A percentile compares a stretch with the other conserved stretches of the same genome.
Conservation (phyloP, 2,113 vertebrate species). For the Phrynocephalus versicolor region DNA sequence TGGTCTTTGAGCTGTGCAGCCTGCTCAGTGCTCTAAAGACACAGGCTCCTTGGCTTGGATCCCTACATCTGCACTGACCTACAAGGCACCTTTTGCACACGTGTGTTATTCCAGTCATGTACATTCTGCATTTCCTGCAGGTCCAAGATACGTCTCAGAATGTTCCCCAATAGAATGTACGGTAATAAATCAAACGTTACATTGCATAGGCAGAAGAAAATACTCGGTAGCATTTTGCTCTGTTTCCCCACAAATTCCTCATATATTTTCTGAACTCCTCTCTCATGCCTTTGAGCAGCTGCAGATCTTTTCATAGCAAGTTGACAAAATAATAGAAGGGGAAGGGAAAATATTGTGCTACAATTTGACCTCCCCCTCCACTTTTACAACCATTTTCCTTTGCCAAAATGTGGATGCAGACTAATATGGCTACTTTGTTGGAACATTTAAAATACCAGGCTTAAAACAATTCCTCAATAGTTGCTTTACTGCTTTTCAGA, state of each 20-base stretch:
- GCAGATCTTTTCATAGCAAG: not conserved
- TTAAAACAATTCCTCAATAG: not conserved
- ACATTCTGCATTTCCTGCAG: not conserved
- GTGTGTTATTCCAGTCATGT: not conserved
- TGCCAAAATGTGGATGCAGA: too few species aligned
- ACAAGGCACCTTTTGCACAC: not conserved
- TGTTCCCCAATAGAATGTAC: not conserved
- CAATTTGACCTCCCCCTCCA: too few species aligned
- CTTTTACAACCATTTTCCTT: too few species aligned
- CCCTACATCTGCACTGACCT: not conserved
- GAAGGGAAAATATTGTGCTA: too few species aligned
- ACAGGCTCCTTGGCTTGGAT: not conserved
- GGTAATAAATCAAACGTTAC: not conserved
- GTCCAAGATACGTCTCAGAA: not conserved
- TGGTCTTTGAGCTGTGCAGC: not conserved
- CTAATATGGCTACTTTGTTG: too few species aligned
- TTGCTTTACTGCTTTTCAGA: not conserved
- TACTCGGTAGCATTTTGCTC: not conserved
- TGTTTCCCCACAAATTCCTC: too few species aligned
- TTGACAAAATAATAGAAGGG: too few species aligned
- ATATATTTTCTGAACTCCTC: too few species aligned
- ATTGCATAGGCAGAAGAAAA: not conserved
- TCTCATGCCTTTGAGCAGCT: not conserved
- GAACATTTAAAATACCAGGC: too few species aligned
- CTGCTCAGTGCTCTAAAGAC: not conserved